Evolutionary conservation across 2,888 invertebrate species (phyloP).

Genomic region (Mellilla xanthometata): DNA sequence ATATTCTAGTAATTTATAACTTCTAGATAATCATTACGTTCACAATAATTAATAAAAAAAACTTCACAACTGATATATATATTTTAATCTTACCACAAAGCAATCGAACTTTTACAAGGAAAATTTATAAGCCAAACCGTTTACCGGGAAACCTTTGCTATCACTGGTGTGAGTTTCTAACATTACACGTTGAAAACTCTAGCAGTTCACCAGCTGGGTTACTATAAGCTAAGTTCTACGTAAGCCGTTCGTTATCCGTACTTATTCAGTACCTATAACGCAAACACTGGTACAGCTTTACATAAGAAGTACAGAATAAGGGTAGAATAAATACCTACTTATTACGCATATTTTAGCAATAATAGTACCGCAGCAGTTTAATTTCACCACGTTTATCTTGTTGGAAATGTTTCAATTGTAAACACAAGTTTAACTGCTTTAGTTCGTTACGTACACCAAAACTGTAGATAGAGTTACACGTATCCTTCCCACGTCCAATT

Average conservation of each 20-base stretch:
- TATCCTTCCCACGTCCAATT: conserved; percentile 1
- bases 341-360: no score
- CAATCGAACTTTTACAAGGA: neutral
- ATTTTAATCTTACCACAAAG: neutral
- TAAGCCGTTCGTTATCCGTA: no score
- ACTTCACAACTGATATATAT: no score
- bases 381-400: conserved; percentile 34
- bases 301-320: no score
- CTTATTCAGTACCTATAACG: no score
- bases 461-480: conserved; percentile 11
- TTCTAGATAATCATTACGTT: no score
- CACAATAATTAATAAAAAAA: no score
- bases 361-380: no score
- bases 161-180: neutral
- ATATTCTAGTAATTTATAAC: no score
- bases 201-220: conserved; percentile 28
- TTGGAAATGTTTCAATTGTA: conserved; percentile 33
- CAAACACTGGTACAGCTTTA: no score
- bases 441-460: conserved; percentile 23
- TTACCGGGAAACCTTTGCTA: neutral
- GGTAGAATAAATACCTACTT: no score
- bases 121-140: neutral
- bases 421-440: conserved; percentile 32
- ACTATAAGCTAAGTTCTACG: no score
- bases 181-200: conserved; percentile 26